phyloP scores from a whole-genome alignment of 2,797 vertebrate genomes.

The Gambusia yucatana region DNA sequence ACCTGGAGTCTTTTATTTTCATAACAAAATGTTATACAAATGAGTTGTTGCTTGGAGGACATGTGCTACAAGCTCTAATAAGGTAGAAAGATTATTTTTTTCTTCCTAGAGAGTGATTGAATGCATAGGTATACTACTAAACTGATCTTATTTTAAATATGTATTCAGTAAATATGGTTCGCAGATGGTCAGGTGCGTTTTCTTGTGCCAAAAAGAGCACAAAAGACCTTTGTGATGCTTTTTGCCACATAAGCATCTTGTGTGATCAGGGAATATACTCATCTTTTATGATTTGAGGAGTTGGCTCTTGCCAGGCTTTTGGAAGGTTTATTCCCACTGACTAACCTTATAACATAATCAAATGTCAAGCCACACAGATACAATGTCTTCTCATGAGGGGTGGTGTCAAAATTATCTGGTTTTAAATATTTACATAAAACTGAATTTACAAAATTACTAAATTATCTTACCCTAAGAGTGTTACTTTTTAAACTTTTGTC shows the following conservation, averaged over 20 bases:
- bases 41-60: background rate
- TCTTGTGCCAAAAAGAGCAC: conserved; percentile 30
- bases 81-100: background rate
- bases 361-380: conserved; percentile 69
- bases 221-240: conserved; percentile 42
- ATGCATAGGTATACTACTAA: conserved; percentile 17
- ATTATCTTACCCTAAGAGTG: background rate
- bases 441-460: background rate
- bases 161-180: conserved; percentile 34
- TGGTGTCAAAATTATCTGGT: background rate
- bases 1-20: background rate
- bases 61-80: background rate
- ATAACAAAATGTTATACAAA: conserved; percentile 1
- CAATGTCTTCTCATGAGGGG: background rate
- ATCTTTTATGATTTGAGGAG: conserved; percentile 64
- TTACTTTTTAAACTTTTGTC: background rate
- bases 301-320: conserved; percentile 61
- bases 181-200: conserved; percentile 27
- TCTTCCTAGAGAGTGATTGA: conserved; percentile 15
- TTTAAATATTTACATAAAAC: background rate
- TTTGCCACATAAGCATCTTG: conserved; percentile 41
- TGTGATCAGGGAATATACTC: conserved; percentile 42
- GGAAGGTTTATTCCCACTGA: conserved; percentile 54
- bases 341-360: conserved; percentile 66
- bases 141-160: conserved; percentile 26